Percentiles rank a stretch among this genome's conserved stretches.
phyloP scores from a whole-genome alignment of 2,797 vertebrate genomes.

The Emydoidea blandingii region DNA sequence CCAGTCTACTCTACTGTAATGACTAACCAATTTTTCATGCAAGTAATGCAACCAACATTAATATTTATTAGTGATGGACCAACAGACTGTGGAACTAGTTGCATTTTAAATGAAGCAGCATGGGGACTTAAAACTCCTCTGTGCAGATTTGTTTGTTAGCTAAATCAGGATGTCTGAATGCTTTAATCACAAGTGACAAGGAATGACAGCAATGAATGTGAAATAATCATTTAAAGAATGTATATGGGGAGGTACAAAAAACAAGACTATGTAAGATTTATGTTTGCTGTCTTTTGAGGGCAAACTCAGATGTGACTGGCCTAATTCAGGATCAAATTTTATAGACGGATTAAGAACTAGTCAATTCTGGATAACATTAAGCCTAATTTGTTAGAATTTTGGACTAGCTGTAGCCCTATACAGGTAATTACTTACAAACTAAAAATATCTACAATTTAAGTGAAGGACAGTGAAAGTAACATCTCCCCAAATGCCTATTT shows the following conservation, averaged over 20 bases:
- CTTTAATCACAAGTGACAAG: background rate
- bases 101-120: background rate
- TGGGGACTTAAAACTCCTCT: background rate
- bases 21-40: background rate
- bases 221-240: background rate
- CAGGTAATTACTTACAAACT: background rate
- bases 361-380: background rate
- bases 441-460: background rate
- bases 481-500: background rate
- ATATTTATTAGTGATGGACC: background rate
- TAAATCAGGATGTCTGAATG: background rate
- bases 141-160: background rate
- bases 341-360: background rate
- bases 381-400: background rate
- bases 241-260: background rate
- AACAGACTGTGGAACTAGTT: background rate
- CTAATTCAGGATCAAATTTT: background rate
- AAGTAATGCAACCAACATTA: conserved; percentile 28
- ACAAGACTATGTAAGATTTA: rapidly evolving
- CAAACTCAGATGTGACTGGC: background rate
- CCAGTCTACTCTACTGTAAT: background rate
- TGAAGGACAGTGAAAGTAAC: background rate
- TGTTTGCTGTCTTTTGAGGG: background rate
- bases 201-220: background rate
- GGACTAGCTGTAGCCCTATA: background rate